These are phyloP conservation scores for Leptinotarsa defecta DNA, from an alignment of 1,140 invertebrate species.

Conservation along the genomic window DNA sequence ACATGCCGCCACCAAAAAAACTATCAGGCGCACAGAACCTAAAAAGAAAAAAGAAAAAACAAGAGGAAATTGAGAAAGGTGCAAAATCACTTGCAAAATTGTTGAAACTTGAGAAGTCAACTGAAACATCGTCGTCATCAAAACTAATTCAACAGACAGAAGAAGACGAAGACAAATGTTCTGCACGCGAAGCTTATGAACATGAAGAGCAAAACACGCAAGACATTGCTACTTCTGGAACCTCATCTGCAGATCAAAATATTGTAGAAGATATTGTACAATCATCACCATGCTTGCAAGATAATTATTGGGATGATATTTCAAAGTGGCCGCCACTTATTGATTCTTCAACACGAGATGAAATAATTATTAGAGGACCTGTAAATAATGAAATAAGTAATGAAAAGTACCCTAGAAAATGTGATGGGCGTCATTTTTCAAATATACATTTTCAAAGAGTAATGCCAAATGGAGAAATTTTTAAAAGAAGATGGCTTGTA, in stretches of 20 bases:
- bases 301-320: background rate
- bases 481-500: slow-evolving; percentile 8
- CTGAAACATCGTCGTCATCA: no score
- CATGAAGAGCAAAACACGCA: background rate
- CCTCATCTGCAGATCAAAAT: background rate
- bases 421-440: slow-evolving; percentile 1
- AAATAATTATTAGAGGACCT: background rate
- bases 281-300: slow-evolving; percentile 1
- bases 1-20: no score
- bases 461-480: slow-evolving; percentile 8
- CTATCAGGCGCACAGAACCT: no score
- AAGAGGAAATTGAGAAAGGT: no score
- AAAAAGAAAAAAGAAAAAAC: no score
- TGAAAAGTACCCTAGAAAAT: slow-evolving; percentile 2
- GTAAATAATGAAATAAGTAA: slow-evolving; percentile 3
- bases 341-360: background rate
- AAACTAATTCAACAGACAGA: no score
- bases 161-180: background rate
- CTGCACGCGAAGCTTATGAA: slow-evolving; percentile 1
- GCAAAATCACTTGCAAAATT: no score
- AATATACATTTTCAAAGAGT: slow-evolving; percentile 6
- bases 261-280: background rate
- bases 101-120: no score
- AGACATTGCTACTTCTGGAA: background rate
- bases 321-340: slow-evolving; percentile 2